These are phyloP conservation scores for Pseudomyrmex pallidus DNA, from an alignment of 1,140 invertebrate species.

Conservation along the genomic window DNA sequence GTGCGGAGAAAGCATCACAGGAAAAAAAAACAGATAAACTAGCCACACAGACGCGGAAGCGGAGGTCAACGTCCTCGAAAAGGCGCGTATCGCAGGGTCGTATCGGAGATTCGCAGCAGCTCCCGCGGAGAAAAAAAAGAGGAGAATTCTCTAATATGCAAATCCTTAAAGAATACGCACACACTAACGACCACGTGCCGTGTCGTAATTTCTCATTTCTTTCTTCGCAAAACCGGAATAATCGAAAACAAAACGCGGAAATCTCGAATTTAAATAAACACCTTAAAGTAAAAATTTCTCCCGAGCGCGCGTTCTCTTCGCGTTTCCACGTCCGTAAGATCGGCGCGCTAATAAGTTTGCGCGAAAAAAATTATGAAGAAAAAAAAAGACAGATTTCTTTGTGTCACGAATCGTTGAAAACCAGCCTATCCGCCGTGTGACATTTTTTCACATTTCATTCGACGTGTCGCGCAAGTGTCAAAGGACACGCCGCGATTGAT, in stretches of 20 bases:
- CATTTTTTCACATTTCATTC: background rate
- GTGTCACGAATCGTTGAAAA: background rate
- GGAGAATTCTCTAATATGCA: too few relatives aligned
- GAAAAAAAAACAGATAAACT: slow-evolving; percentile 54
- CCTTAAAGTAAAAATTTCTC: too few relatives aligned
- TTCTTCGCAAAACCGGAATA: background rate
- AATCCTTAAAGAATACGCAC: too few relatives aligned
- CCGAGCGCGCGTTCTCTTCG: too few relatives aligned
- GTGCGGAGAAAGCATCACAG: background rate
- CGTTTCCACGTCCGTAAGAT: background rate
- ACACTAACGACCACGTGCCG: background rate
- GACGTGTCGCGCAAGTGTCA: background rate
- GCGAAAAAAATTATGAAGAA: background rate
- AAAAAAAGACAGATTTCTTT: background rate
- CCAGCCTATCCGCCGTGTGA: background rate
- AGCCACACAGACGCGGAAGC: slow-evolving; percentile 59
- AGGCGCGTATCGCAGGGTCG: slow-evolving; percentile 68
- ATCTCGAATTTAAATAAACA: too few relatives aligned
- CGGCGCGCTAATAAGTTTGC: background rate
- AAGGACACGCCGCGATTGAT: background rate
- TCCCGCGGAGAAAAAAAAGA: background rate
- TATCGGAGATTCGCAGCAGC: slow-evolving; percentile 46
- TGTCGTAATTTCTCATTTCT: too few relatives aligned
- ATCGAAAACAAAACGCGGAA: background rate
- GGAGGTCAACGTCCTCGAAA: slow-evolving; percentile 71